Percentiles rank a stretch among this genome's conserved stretches.
Conservation (phyloP, 1,140 invertebrate species). For the Drosophila quadrilineata region DNA sequence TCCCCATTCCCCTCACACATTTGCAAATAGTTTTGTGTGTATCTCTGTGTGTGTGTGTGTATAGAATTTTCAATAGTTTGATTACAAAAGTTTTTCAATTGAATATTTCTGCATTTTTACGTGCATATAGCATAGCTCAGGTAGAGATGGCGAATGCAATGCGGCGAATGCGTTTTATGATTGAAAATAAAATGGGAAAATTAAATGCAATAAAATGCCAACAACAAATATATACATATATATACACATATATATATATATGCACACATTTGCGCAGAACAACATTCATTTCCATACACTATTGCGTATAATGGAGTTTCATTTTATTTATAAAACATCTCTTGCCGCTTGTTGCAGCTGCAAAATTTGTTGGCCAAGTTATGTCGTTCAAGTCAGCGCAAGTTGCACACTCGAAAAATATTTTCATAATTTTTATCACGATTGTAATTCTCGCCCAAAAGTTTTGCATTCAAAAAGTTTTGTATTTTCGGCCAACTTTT, state of each 20-base stretch:
- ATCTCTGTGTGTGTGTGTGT: conserved; percentile 1
- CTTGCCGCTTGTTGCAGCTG: conserved; percentile 30
- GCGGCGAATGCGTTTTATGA: conserved; percentile 25
- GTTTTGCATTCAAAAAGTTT: conserved; percentile 76
- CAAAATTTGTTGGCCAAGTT: conserved; percentile 49
- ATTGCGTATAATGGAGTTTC: conserved; percentile 19
- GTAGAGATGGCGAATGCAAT: neutral
- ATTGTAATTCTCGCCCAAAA: conserved; percentile 76
- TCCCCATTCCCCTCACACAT: no score
- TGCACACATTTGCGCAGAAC: no score
- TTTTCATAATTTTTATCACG: conserved; percentile 79
- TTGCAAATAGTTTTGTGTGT: conserved; percentile 51
- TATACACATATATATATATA: no score
- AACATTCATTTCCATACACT: conserved; percentile 5
- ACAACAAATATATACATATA: no score
- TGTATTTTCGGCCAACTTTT: conserved; percentile 59
- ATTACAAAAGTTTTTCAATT: conserved; percentile 76
- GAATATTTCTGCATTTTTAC: conserved; percentile 57
- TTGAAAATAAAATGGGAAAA: no score
- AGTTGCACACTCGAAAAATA: conserved; percentile 68
- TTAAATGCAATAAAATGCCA: conserved; percentile 18
- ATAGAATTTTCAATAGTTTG: conserved; percentile 68
- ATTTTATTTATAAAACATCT: conserved; percentile 27
- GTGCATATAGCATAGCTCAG: conserved; percentile 30
- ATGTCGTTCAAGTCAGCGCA: conserved; percentile 31